Evolutionary conservation across 1,140 invertebrate genomes (phyloP), one percentile per base, ranked within the genome.

Genomic region (Drosophila dunni): DNA sequence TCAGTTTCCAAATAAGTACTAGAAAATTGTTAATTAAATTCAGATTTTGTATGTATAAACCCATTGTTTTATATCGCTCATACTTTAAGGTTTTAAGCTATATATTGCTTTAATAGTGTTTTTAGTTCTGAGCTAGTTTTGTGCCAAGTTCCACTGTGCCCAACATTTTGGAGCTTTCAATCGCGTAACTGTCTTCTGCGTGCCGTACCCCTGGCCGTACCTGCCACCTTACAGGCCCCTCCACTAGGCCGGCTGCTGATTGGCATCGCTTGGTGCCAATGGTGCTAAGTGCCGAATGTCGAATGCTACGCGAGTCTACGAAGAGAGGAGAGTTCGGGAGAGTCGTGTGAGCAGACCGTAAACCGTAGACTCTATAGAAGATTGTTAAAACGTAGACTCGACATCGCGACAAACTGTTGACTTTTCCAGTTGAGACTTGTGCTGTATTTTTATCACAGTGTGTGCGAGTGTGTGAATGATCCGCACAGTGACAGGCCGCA

Each of bases 241-340:
- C 15, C 40, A 62, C 53, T 24, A 46, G 46, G 13, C 38, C 24
- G 44, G 44, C 72, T 58, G 61, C 79, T 83, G 83, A 89, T 88
- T 88, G 83, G 84, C 83, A 89, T 88, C 80, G 79, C 79, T 88
- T 82, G 83, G 76, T 83, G 79, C 79, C 83, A 89, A 83, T 89
- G 83, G 84, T 88, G 84, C 84, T 88, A 88, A 88, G 85, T 88
- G 84, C 84, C 80, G 78, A 88, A 88, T 88, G 84, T 67, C 77
- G 73, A 80, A 83, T 72, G 85, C 45, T 46, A 36, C 50, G 60
- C 42, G 73, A 53, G 53, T 38, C 20, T 20, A 33, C 15, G 36
- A 33, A 33, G 42, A 42, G 34, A n/a, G 56, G 44, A 36, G 45
- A 29, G 48, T 20, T 0, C 42, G 13, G 29, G 44, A 44, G 45